Percentiles rank a stretch among this genome's conserved stretches.
Conservation (phyloP, 2,888 invertebrate genomes). For the Drosophila infuscata region DNA sequence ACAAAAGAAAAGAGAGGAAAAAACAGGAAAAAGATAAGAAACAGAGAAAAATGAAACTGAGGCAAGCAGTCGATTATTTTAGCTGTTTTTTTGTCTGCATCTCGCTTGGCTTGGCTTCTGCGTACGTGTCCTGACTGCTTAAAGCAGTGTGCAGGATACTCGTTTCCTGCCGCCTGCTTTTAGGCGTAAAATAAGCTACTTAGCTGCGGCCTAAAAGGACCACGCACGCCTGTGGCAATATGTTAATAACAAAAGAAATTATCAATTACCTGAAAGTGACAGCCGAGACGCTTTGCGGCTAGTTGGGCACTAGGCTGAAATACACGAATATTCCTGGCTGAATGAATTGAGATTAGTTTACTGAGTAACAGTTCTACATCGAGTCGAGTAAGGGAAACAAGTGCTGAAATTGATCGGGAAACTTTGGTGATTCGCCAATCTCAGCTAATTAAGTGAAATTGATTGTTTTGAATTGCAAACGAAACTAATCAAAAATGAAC, state of each 20-base stretch:
- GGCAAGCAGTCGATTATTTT: conserved; percentile 57
- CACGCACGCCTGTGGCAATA: conserved; percentile 41
- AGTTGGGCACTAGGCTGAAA: conserved; percentile 31
- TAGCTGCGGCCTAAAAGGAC: conserved; percentile 32
- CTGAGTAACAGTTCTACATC: conserved; percentile 1
- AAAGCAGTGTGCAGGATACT: conserved; percentile 19
- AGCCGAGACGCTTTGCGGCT: conserved; percentile 36
- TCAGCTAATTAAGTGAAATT: background rate
- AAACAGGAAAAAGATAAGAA: conserved; percentile 6
- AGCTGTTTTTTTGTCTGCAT: conserved; percentile 32
- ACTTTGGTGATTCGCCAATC: background rate
- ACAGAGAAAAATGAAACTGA: conserved; percentile 11
- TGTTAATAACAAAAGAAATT: conserved; percentile 66
- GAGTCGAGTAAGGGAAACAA: background rate
- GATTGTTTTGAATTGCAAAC: background rate
- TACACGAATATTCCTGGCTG: conserved; percentile 25
- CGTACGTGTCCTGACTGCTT: conserved; percentile 57
- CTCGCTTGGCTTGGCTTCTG: conserved; percentile 31
- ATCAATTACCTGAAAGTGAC: conserved; percentile 63
- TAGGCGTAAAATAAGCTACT: conserved; percentile 66
- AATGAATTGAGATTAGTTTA: conserved; percentile 12
- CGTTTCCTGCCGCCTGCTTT: conserved; percentile 33
- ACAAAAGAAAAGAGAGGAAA: background rate
- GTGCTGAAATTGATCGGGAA: background rate
- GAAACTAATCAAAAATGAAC: background rate